phyloP scores from a whole-genome alignment of 2,888 invertebrate genomes.

The Ellobium chinense region DNA sequence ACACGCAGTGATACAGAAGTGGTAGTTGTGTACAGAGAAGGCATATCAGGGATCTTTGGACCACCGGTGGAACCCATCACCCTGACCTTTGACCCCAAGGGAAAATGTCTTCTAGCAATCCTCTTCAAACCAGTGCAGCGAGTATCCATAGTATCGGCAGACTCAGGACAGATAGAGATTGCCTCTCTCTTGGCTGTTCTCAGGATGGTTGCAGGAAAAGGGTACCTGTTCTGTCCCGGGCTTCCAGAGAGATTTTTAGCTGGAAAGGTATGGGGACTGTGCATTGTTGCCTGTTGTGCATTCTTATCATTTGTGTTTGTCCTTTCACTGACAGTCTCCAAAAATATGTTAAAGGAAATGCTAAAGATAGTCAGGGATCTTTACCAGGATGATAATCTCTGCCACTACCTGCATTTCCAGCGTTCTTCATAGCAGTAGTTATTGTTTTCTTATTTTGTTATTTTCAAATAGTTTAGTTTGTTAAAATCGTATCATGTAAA shows the following conservation, averaged over 20 bases:
- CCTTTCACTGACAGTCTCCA: too few species aligned
- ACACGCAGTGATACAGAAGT: constrained; percentile 19
- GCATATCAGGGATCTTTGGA: constrained; percentile 34
- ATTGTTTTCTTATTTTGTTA: too few species aligned
- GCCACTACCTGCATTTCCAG: too few species aligned
- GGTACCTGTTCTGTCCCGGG: constrained; percentile 40
- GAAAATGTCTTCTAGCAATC: constrained; percentile 21
- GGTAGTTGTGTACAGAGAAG: constrained; percentile 28
- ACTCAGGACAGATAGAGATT: constrained; percentile 18
- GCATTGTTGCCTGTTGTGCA: too few species aligned
- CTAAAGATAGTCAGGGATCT: too few species aligned
- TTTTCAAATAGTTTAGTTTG: too few species aligned
- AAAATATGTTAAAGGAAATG: too few species aligned
- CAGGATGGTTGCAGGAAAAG: constrained; percentile 38
- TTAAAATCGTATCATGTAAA: too few species aligned
- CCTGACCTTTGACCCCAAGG: constrained; percentile 39
- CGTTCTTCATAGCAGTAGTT: too few species aligned
- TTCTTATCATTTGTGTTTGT: too few species aligned
- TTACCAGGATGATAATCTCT: too few species aligned
- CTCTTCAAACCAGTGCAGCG: constrained; percentile 37
- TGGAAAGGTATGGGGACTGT: constrained; percentile 27
- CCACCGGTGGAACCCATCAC: constrained; percentile 39
- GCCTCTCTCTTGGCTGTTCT: constrained; percentile 23
- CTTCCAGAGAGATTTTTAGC: constrained; percentile 32
- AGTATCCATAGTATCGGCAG: constrained; percentile 2